Evolutionary conservation across 53 echinoderm and acorn worm species (phyloP), one percentile per base, ranked within the genome.

Genomic region (Astropecten irregularis): DNA sequence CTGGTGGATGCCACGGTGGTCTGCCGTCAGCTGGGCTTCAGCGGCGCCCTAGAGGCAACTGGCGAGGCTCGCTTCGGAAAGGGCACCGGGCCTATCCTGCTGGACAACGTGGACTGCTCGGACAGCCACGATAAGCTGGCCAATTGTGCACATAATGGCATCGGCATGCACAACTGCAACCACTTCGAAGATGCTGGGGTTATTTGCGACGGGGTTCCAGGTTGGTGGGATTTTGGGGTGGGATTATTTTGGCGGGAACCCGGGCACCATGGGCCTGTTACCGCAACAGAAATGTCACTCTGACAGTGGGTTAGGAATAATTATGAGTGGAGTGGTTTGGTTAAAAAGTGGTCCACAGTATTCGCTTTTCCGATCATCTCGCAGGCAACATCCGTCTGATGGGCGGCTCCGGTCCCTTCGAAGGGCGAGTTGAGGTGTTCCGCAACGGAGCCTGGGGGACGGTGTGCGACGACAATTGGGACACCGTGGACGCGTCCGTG

Each of bases 401-500:
- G 21, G 85, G 85, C 3, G 85, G 85, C 11, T 39, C 72, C 2
- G 49, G 60, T 6, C 34, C 33, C 11, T 57, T 27, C 71, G 85
- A 85, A 37, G 85, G 85, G 13, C 49, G 64, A 0, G 85, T 85
- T 6, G 85, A 85, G 66, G 44, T 85, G 8, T 73, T 72, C 29
- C 51, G 23, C 60, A 61, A 40, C 62, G 73, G 73, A n/a, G 40
- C 60, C 14, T 85, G 85, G 85, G 85, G 85, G 49, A 85, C 85
- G 36, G 62, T 85, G 48, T 85, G 85, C n/a, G 85, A 85, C 50
- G 85, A 85, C 51, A 37, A 47, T 48, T 85, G 85, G 85, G 85
- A 72, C 49, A 48, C 46, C 35, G 28, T n/a, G 18, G 85, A 85
- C 36, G 85, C 85, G 13, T 16, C 16, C 9, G 73, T 85, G 32